phyloP scores from a whole-genome alignment of 2,888 invertebrate species.

The Cetonia aurata region DNA sequence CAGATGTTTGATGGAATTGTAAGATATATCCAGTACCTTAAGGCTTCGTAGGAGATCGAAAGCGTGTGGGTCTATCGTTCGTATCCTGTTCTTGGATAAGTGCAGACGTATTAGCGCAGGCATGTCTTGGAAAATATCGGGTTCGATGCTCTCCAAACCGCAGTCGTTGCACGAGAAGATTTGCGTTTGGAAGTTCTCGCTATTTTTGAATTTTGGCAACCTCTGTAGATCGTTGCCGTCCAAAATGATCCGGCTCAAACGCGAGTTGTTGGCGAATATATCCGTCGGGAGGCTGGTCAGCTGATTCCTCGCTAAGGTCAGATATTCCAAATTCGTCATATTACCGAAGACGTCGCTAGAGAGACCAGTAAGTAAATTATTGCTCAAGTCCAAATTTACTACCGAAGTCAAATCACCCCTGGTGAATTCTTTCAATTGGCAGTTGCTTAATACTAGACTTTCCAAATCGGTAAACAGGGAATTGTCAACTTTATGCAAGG shows the following conservation, averaged over 20 bases:
- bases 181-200: conserved; percentile 74
- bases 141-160: conserved; percentile 73
- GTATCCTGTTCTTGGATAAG: conserved; percentile 72
- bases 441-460: conserved; percentile 77
- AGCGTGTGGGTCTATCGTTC: conserved; percentile 68
- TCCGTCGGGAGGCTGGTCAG: conserved; percentile 76
- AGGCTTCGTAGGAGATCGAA: conserved; percentile 72
- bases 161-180: conserved; percentile 82
- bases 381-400: conserved; percentile 76
- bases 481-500: conserved; percentile 74
- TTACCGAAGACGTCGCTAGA: conserved; percentile 77
- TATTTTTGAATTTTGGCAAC: conserved; percentile 77
- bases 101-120: conserved; percentile 77
- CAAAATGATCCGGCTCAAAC: conserved; percentile 77
- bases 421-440: conserved; percentile 75
- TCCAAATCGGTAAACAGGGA: conserved; percentile 75
- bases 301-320: conserved; percentile 82
- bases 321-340: conserved; percentile 75
- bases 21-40: conserved; percentile 78
- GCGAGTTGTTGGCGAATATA: conserved; percentile 77
- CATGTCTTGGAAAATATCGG: conserved; percentile 79
- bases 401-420: conserved; percentile 76
- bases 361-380: conserved; percentile 78
- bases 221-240: conserved; percentile 78
- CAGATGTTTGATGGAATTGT: conserved; percentile 75